Conservation (phyloP, 2,888 invertebrate genomes). For the Eristalis arbustorum region DNA sequence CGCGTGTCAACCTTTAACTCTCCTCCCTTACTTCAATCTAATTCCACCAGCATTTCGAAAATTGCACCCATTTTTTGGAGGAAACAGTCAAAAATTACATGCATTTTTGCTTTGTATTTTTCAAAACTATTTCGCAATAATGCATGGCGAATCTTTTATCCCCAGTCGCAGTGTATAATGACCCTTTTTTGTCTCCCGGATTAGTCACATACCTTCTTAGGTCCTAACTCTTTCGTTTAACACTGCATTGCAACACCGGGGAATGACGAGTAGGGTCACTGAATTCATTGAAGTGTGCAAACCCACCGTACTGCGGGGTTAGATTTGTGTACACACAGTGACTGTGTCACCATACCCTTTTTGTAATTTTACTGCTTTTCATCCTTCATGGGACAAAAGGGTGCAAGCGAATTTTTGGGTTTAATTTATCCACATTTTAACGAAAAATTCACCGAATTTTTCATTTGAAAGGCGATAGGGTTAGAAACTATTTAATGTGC, state of each 20-base stretch:
- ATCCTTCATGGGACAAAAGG: slow-evolving; percentile 51
- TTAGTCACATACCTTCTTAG: slow-evolving; percentile 64
- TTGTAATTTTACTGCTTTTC: slow-evolving; percentile 7
- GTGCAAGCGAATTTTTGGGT: slow-evolving; percentile 70
- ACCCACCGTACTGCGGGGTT: slow-evolving; percentile 69
- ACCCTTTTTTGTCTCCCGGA: slow-evolving; percentile 57
- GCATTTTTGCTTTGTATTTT: slow-evolving; percentile 33
- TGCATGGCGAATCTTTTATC: slow-evolving; percentile 65
- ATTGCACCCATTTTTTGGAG: slow-evolving; percentile 72
- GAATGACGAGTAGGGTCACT: slow-evolving; percentile 20
- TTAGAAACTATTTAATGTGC: slow-evolving; percentile 53
- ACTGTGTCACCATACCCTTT: slow-evolving; percentile 49
- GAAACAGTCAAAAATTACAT: slow-evolving; percentile 74
- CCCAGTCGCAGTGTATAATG: slow-evolving; percentile 27
- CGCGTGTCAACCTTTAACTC: slow-evolving; percentile 65
- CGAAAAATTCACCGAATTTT: slow-evolving; percentile 73
- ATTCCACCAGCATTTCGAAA: slow-evolving; percentile 18
- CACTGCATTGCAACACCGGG: background rate
- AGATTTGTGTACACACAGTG: slow-evolving; percentile 71
- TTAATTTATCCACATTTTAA: slow-evolving; percentile 74
- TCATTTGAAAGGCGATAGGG: slow-evolving; percentile 71
- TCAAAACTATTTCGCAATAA: slow-evolving; percentile 53
- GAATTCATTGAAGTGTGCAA: slow-evolving; percentile 75
- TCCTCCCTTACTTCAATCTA: slow-evolving; percentile 8
- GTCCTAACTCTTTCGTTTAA: slow-evolving; percentile 59